These are phyloP conservation scores for Nephrotoma flavescens DNA, from an alignment of 2,888 invertebrate genomes.

Conservation along the genomic window DNA sequence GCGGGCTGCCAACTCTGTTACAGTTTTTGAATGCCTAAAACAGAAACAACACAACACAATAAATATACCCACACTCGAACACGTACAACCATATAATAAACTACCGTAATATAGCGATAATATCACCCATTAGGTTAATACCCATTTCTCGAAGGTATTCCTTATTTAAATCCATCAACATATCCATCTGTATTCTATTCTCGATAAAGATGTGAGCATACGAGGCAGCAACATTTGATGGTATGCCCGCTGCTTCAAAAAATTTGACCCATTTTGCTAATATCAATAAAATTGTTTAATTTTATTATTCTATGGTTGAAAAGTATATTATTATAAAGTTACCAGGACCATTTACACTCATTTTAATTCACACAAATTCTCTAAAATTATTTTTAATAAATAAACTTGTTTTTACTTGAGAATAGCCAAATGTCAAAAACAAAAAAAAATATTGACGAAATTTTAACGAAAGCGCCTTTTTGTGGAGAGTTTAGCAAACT, in stretches of 20 bases:
- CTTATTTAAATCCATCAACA: slow-evolving; percentile 74
- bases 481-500: neutral
- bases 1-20: slow-evolving; percentile 41
- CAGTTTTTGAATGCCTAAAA: slow-evolving; percentile 41
- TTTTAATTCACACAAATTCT: neutral
- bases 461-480: neutral
- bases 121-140: slow-evolving; percentile 56
- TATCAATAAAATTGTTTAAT: neutral
- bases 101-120: slow-evolving; percentile 52
- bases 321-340: neutral
- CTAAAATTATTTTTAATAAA: neutral
- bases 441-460: neutral
- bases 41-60: slow-evolving; percentile 12
- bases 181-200: slow-evolving; percentile 72
- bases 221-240: slow-evolving; percentile 54
- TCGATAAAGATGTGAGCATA: slow-evolving; percentile 78
- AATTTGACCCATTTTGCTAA: slow-evolving; percentile 61
- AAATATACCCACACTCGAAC: neutral
- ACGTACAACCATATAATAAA: neutral
- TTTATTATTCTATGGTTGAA: neutral
- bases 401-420: neutral
- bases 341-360: neutral
- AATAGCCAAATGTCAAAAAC: neutral
- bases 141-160: slow-evolving; percentile 83
- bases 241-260: slow-evolving; percentile 73